Conservation (phyloP, 1,140 invertebrate genomes). For the Drosophila sturtevanti region DNA sequence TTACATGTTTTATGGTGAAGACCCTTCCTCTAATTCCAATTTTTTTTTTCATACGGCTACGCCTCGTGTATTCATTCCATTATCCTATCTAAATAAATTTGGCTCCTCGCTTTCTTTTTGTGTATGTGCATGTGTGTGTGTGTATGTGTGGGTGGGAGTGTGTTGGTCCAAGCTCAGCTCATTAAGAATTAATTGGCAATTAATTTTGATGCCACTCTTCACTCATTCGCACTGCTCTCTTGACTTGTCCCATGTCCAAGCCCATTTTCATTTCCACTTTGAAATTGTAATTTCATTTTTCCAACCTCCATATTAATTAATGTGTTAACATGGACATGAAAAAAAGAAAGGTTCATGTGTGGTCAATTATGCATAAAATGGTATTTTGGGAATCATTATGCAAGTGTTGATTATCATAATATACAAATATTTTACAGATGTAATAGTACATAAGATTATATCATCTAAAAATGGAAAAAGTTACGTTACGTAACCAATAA, state of each 20-base stretch:
- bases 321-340: conserved; percentile 35
- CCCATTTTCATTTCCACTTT: conserved; percentile 36
- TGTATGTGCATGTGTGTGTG: conserved; percentile 7
- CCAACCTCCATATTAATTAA: conserved; percentile 67
- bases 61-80: conserved; percentile 51
- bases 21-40: conserved; percentile 19
- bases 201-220: conserved; percentile 58
- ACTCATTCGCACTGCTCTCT: not conserved
- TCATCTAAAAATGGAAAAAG: not conserved
- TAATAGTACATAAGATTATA: not conserved
- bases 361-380: conserved; percentile 66
- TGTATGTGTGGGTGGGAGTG: conserved; percentile 21
- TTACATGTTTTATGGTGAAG: conserved; percentile 27
- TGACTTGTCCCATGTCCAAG: conserved; percentile 42
- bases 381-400: conserved; percentile 48
- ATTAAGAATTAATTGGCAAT: conserved; percentile 73
- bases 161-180: conserved; percentile 28
- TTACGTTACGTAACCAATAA: not conserved
- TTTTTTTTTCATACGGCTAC: conserved; percentile 20
- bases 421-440: not conserved
- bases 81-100: conserved; percentile 58
- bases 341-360: conserved; percentile 46
- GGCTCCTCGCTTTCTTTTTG: conserved; percentile 24
- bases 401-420: not conserved
- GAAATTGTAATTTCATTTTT: conserved; percentile 16